Evolutionary conservation across 2,888 invertebrate species (phyloP).

Genomic region (Entomobrya multifasciata): DNA sequence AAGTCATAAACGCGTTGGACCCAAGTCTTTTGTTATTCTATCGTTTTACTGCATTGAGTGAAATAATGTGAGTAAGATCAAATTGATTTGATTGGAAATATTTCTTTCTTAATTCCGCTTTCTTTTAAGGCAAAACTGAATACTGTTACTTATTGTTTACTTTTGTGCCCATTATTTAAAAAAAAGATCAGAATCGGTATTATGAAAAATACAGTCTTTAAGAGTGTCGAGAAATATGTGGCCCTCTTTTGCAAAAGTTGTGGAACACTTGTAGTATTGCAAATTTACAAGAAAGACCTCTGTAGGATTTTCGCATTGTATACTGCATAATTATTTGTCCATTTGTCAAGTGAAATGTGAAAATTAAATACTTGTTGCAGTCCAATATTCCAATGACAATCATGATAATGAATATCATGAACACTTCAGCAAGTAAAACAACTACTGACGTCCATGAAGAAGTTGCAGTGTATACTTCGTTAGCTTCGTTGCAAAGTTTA

Average conservation of each 20-base stretch:
- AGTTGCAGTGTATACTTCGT: constrained; percentile 12
- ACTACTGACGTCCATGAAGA: constrained; percentile 15
- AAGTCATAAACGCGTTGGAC: not conserved
- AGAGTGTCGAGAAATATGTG: constrained; percentile 59
- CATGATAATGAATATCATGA: not conserved
- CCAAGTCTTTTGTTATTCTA: constrained; percentile 4
- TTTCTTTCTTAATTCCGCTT: constrained; percentile 16
- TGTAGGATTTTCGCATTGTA: too few relatives aligned
- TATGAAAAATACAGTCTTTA: constrained; percentile 55
- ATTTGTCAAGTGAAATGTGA: too few relatives aligned
- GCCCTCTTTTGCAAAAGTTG: constrained; percentile 13
- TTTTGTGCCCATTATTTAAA: too few relatives aligned
- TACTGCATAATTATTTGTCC: too few relatives aligned
- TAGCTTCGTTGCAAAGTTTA: constrained; percentile 7
- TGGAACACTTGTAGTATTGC: not conserved
- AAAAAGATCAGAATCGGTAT: constrained; percentile 20
- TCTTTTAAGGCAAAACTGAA: constrained; percentile 36
- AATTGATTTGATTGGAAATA: too few relatives aligned
- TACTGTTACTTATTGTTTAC: constrained; percentile 33
- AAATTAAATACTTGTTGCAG: too few relatives aligned
- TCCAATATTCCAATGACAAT: not conserved
- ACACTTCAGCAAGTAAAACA: not conserved
- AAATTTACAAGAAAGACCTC: not conserved
- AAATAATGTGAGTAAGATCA: constrained; percentile 37
- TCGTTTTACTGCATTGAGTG: constrained; percentile 55